Evolutionary conservation across 2,113 vertebrate genomes (phyloP).

Genomic region (Nibea albiflora): DNA sequence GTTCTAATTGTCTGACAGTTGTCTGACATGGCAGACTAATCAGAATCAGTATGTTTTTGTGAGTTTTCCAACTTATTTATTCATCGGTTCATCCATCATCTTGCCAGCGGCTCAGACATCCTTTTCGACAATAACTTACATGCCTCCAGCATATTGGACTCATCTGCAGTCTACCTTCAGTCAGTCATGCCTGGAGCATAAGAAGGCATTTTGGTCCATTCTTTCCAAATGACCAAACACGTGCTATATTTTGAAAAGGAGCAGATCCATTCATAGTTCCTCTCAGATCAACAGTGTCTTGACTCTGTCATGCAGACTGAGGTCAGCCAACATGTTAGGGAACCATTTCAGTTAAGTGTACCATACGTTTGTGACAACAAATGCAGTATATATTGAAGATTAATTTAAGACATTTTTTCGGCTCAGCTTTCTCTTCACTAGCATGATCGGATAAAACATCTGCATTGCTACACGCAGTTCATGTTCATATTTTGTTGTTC

Average conservation of each 20-base stretch:
- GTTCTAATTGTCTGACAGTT: no score
- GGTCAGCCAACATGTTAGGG: neutral
- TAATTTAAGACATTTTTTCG: neutral
- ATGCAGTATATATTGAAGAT: constrained; percentile 8
- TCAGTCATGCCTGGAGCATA: no score
- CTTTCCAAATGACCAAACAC: neutral
- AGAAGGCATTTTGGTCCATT: no score
- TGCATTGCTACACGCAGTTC: neutral
- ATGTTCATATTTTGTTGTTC: neutral
- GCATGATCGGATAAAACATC: neutral
- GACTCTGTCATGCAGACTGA: neutral
- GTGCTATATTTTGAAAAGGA: neutral
- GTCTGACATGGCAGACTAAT: no score
- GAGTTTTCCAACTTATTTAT: no score
- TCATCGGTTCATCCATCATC: no score
- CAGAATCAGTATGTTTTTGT: no score
- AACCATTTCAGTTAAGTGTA: constrained; percentile 19
- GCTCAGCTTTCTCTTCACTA: neutral
- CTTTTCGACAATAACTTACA: no score
- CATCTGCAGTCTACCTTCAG: no score
- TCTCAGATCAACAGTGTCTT: neutral
- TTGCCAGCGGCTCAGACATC: no score
- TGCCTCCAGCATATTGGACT: no score
- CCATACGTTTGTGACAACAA: neutral
- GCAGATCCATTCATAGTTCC: neutral